phyloP scores from a whole-genome alignment of 1,140 invertebrate genomes.

The Chelonus insularis region DNA sequence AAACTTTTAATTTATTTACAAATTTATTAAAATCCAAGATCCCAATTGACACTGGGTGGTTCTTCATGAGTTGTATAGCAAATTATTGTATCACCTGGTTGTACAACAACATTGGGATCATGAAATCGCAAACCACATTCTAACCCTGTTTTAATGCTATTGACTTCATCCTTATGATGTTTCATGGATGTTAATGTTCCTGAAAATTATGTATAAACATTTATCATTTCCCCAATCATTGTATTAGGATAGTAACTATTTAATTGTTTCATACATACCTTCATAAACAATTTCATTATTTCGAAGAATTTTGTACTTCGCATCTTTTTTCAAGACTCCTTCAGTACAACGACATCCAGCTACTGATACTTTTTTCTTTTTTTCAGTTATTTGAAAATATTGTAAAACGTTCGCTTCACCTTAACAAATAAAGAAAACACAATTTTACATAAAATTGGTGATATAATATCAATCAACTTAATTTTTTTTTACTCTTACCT shows the following conservation, averaged over 20 bases:
- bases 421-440: conserved; percentile 42
- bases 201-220: conserved; percentile 40
- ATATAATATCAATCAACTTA: too few species aligned
- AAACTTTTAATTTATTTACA: background rate
- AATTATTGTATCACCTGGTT: conserved; percentile 77
- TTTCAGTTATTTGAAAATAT: conserved; percentile 81
- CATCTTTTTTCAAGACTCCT: conserved; percentile 74
- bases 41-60: conserved; percentile 74
- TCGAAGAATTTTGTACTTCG: conserved; percentile 72
- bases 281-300: conserved; percentile 71
- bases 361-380: conserved; percentile 79
- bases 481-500: conserved; percentile 61
- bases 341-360: conserved; percentile 86
- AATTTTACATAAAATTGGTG: too few species aligned
- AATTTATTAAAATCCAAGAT: conserved; percentile 74
- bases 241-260: background rate
- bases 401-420: conserved; percentile 87
- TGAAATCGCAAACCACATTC: conserved; percentile 86
- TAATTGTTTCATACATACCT: too few species aligned
- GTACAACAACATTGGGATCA: conserved; percentile 66
- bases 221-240: too few species aligned
- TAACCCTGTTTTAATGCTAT: conserved; percentile 77
- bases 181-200: conserved; percentile 79
- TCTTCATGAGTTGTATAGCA: conserved; percentile 74
- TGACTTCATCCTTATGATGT: conserved; percentile 88